Percentiles rank a stretch among this genome's conserved stretches.
These are phyloP conservation scores for Paramacrobiotus metropolitanus DNA, from an alignment of 1,140 invertebrate species.

Conservation along the genomic window DNA sequence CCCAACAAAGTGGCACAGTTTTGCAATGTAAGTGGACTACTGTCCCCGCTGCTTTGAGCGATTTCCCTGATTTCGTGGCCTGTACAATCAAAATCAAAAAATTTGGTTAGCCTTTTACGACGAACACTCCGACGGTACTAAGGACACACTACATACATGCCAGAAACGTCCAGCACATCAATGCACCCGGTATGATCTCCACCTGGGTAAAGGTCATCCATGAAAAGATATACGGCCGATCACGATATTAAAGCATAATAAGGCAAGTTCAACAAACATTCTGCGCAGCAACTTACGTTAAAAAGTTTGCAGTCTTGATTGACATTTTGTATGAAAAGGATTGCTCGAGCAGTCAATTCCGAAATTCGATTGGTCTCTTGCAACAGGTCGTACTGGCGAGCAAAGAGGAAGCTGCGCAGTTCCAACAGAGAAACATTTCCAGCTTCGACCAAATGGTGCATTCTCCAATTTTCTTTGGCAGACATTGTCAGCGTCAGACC, in stretches of 20 bases:
- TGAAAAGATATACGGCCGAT: too few species aligned
- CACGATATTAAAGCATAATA: too few species aligned
- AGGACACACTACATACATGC: too few species aligned
- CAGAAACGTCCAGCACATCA: slow-evolving; percentile 76
- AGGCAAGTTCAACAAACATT: too few species aligned
- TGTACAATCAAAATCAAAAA: too few species aligned
- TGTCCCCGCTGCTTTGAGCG: slow-evolving; percentile 20
- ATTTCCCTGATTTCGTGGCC: slow-evolving; percentile 61
- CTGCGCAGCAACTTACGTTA: slow-evolving; percentile 38
- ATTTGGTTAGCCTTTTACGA: too few species aligned
- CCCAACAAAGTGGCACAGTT: not conserved
- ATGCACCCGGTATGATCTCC: slow-evolving; percentile 44
- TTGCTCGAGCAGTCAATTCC: slow-evolving; percentile 53
- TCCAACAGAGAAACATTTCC: slow-evolving; percentile 37
- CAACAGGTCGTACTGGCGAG: slow-evolving; percentile 67
- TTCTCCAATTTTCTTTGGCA: not conserved
- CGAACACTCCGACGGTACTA: too few species aligned
- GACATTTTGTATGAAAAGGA: slow-evolving; percentile 60
- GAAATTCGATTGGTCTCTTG: slow-evolving; percentile 47
- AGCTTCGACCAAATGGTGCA: slow-evolving; percentile 7
- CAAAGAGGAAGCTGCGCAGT: slow-evolving; percentile 77
- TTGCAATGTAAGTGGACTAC: slow-evolving; percentile 10
- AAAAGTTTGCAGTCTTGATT: slow-evolving; percentile 47
- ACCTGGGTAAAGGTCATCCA: too few species aligned
- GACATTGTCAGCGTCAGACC: not conserved